Conservation (phyloP, 2,797 vertebrate species). For the Adelosebastes latens region DNA sequence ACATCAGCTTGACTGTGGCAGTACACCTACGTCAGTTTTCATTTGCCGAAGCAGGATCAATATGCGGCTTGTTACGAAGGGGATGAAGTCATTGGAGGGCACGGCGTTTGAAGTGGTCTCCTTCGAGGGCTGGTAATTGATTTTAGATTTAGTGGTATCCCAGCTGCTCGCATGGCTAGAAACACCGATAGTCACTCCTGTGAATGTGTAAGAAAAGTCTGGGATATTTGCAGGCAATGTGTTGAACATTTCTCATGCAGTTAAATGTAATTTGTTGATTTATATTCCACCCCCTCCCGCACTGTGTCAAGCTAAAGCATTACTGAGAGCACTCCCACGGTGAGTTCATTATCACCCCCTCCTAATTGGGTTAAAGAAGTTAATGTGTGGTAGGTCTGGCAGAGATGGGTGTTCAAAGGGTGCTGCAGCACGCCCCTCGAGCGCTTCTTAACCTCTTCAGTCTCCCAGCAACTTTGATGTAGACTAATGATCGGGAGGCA, state of each 20-base stretch:
- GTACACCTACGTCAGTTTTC: constrained; percentile 63
- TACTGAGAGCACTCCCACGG: constrained; percentile 62
- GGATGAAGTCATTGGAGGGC: constrained; percentile 67
- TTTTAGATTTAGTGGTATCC: constrained; percentile 71
- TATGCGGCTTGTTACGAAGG: constrained; percentile 67
- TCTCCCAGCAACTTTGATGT: constrained; percentile 78
- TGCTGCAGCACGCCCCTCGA: constrained; percentile 55
- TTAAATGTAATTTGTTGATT: constrained; percentile 67
- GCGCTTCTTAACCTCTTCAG: constrained; percentile 74
- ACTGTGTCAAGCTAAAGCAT: constrained; percentile 53
- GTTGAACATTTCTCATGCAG: constrained; percentile 25
- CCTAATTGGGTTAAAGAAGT: constrained; percentile 81
- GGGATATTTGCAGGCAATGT: constrained; percentile 15
- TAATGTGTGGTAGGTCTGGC: constrained; percentile 72
- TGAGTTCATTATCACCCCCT: constrained; percentile 75
- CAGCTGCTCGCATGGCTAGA: constrained; percentile 34
- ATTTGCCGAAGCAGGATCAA: constrained; percentile 73
- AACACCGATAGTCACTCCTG: constrained; percentile 24
- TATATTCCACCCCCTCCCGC: constrained; percentile 22
- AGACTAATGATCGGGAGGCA: constrained; percentile 74
- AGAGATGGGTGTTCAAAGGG: constrained; percentile 77
- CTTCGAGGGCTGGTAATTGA: constrained; percentile 70
- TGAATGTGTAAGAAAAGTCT: constrained; percentile 33
- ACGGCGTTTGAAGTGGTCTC: constrained; percentile 67
- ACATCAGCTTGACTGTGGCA: constrained; percentile 29